These are phyloP conservation scores for Nomada fucata DNA, from an alignment of 2,888 invertebrate species.

Conservation along the genomic window DNA sequence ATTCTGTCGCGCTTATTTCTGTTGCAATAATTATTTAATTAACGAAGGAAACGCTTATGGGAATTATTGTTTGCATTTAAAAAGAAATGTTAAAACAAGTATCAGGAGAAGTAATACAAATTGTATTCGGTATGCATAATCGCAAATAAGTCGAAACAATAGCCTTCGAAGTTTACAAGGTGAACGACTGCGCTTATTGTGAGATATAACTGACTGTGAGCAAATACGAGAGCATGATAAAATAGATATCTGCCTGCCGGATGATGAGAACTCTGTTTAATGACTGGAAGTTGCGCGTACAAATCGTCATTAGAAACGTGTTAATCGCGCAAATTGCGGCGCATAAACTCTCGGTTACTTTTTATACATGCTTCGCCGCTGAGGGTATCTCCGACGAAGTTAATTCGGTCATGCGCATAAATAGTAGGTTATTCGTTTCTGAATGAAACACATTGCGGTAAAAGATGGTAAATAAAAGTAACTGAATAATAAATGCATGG, in stretches of 20 bases:
- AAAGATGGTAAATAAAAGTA: too few relatives aligned
- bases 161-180: too few relatives aligned
- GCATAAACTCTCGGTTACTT: constrained; percentile 1
- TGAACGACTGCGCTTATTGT: background rate
- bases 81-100: too few relatives aligned
- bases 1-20: too few relatives aligned
- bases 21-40: too few relatives aligned
- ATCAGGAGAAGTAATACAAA: too few relatives aligned
- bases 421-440: background rate
- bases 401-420: background rate
- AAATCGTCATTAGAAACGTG: constrained; percentile 21
- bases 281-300: background rate
- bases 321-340: constrained; percentile 8
- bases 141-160: too few relatives aligned
- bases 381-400: background rate
- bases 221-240: constrained; percentile 13
- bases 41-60: too few relatives aligned
- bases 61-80: too few relatives aligned
- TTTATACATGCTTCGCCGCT: background rate
- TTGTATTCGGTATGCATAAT: too few relatives aligned
- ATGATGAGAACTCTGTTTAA: constrained; percentile 2
- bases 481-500: too few relatives aligned
- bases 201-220: constrained; percentile 8
- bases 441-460: background rate
- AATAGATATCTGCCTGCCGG: constrained; percentile 1